Base-by-base conservation (phyloP, 2,888 invertebrate genomes). In the Cerceris ruficornis region DNA sequence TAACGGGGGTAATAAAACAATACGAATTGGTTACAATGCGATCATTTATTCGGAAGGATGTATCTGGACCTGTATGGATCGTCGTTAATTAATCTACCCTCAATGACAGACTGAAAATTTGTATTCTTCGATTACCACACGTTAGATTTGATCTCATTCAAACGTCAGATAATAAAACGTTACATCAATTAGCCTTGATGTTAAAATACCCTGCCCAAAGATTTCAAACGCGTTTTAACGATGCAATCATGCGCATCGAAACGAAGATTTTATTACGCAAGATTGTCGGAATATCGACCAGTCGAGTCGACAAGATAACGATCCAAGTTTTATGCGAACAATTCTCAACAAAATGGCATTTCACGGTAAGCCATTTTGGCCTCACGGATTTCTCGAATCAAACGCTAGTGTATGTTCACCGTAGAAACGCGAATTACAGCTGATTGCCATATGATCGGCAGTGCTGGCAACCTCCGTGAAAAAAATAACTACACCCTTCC, bases 381-480 rank as follows among this genome's bases (percentile, higher is more conserved):
- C 43, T 13, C 50, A 58, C 57, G 4, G 28, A 70, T 64, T 73
- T 49, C 17, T 6, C 15, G 71, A 71, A 66, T 39, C 58, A 9
- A 54, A 17, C 52, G 49, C n/a, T 59, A 50, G 17, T 60, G 64
- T 68, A 65, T 61, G 57, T 71, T 43, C 17, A 65, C 69, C 41
- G 71, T 50, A 59, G 65, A 74, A 79, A 64, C 68, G 71, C 74
- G 83, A 73, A 75, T 77, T 79, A 88, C 90, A 90, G 90, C 90
- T 90, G 90, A 90, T 87, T 87, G 84, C 87, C 90, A 90, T 89
- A 90, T 90, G 90, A 90, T 90, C 88, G 86, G 39, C 81, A 87
- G 69, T 41, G 73, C 46, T 28, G 82, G 77, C 88, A 90, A 89
- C 88, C 6, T 54, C n/a, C 0, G 4, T 1, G 7, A 46, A 60